phyloP scores from a whole-genome alignment of 2,797 vertebrate species.

The Acestrorhynchus altus region DNA sequence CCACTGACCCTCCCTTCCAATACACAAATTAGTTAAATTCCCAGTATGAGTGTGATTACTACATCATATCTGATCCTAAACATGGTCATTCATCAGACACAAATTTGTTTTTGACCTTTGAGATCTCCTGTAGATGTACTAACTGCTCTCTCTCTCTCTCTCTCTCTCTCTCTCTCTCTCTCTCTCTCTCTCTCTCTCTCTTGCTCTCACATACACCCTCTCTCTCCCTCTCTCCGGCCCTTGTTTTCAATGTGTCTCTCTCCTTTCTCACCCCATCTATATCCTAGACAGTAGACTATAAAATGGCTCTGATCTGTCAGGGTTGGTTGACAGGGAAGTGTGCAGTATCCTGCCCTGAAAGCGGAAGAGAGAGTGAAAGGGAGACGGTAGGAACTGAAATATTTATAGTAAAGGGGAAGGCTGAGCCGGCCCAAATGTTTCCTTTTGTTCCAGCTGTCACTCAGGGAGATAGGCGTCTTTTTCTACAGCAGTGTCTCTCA shows the following conservation, averaged over 20 bases:
- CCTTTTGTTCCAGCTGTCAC: constrained; percentile 45
- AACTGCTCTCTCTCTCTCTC: background rate
- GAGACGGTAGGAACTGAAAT: constrained; percentile 36
- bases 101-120: too few relatives aligned
- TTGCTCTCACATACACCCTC: too few relatives aligned
- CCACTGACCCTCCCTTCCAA: too few relatives aligned
- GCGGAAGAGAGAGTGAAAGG: constrained; percentile 36
- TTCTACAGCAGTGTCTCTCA: background rate
- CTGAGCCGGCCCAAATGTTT: constrained; percentile 28
- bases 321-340: constrained; percentile 54
- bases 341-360: constrained; percentile 41
- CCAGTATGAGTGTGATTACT: too few relatives aligned
- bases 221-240: background rate
- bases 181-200: background rate
- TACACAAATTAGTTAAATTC: too few relatives aligned
- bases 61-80: too few relatives aligned
- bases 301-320: constrained; percentile 34
- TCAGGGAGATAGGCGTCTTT: background rate
- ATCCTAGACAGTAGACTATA: constrained; percentile 2
- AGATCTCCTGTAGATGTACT: too few relatives aligned
- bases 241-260: background rate
- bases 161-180: background rate
- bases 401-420: constrained; percentile 41
- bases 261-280: constrained; percentile 26
- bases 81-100: too few relatives aligned